phyloP scores from a whole-genome alignment of 2,888 invertebrate genomes.

The Scaptomyza caliginosa region DNA sequence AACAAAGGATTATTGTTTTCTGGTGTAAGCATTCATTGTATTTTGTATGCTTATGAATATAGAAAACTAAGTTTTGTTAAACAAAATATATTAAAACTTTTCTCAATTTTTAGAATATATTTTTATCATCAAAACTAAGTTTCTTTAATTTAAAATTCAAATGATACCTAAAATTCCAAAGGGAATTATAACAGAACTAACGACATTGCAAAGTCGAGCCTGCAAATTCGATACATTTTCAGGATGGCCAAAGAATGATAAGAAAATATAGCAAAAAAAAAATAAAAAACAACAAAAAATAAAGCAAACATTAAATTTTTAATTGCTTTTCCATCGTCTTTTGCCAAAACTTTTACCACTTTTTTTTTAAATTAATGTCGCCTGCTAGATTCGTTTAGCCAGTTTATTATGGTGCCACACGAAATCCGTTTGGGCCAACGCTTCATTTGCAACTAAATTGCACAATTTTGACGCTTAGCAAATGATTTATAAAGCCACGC shows the following conservation, averaged over 20 bases:
- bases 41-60: too few relatives aligned
- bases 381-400: background rate
- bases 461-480: slow-evolving; percentile 61
- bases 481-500: slow-evolving; percentile 63
- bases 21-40: too few relatives aligned
- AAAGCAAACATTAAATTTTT: background rate
- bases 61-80: too few relatives aligned
- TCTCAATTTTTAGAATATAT: too few relatives aligned
- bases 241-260: background rate
- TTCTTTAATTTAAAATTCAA: too few relatives aligned
- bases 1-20: too few relatives aligned
- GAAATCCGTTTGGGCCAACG: slow-evolving; percentile 23
- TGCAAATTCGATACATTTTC: background rate
- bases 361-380: slow-evolving; percentile 8
- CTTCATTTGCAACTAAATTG: slow-evolving; percentile 63
- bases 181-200: background rate
- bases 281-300: background rate
- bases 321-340: background rate
- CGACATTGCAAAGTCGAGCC: background rate
- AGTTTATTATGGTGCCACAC: slow-evolving; percentile 16
- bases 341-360: background rate
- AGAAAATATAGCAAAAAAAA: background rate
- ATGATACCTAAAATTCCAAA: background rate
- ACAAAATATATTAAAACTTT: too few relatives aligned
- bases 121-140: too few relatives aligned